phyloP scores from a whole-genome alignment of 2,797 vertebrate genomes.

The Neosilurus hyrtlii region DNA sequence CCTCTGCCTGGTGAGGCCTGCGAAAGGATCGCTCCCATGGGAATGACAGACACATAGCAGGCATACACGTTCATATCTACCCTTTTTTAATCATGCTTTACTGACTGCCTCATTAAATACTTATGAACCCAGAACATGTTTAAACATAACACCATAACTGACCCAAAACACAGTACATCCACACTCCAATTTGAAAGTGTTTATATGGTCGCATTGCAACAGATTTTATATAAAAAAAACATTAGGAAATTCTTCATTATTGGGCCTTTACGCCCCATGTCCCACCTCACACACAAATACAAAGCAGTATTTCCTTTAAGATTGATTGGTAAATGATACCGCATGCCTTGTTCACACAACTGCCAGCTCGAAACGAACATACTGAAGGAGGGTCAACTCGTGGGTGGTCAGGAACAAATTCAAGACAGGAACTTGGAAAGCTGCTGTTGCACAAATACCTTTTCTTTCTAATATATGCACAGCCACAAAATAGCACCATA shows the following conservation, averaged over 20 bases:
- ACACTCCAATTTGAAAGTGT: not conserved
- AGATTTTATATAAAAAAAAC: not conserved
- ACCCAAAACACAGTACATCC: not conserved
- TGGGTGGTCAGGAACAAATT: conserved; percentile 55
- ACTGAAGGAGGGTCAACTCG: conserved; percentile 38
- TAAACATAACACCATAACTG: not conserved
- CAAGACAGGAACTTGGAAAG: conserved; percentile 50
- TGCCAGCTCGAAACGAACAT: conserved; percentile 22
- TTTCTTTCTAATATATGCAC: conserved; percentile 50
- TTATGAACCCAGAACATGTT: not conserved
- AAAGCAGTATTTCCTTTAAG: conserved; percentile 23
- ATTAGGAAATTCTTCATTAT: conserved; percentile 22
- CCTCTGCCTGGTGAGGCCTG: conserved; percentile 54
- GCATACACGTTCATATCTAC: not conserved
- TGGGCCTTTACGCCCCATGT: not conserved
- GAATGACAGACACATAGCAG: conserved; percentile 29
- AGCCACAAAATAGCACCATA: conserved; percentile 48
- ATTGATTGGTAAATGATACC: conserved; percentile 51
- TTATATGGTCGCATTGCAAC: not conserved
- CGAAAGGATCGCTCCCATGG: conserved; percentile 70
- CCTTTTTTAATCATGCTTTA: not conserved
- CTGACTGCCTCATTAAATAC: not conserved
- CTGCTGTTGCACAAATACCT: conserved; percentile 54
- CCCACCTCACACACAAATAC: conserved; percentile 3
- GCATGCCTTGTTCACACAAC: conserved; percentile 36